Base-by-base conservation (phyloP, 2,113 vertebrate genomes). In the Mormoops blainvillei region DNA sequence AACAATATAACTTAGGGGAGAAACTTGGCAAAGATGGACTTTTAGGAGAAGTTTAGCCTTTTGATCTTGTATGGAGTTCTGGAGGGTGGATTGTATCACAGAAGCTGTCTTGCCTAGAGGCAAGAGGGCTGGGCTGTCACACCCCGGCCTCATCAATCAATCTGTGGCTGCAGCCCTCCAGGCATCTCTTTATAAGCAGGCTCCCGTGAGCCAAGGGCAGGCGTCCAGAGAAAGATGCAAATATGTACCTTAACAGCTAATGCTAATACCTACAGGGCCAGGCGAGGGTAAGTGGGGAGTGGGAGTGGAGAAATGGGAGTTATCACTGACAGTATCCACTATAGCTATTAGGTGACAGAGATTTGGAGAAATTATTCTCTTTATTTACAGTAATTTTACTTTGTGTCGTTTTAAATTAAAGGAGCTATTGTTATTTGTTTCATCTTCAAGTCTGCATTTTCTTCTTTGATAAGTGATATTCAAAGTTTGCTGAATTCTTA, bases 381-480 rank as follows among this genome's bases (percentile, higher is more conserved):
- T 45, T 63, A 26, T 33, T 63, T 58, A 74, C 36, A 78, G 4
- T 43, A 67, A 28, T 92, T 92, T 95, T 73, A 86, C 68, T 67
- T 88, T 28, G 31, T 67, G 36, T 41, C 36, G 41, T 65, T 73
- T 85, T 68, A 80, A 87, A 43, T 95, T 38, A 41, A 84, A 76
- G 18, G 33, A 0, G 38, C 4, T 31, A 52, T 31, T 65, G 38
- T 65, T 38, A n/a, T 20, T 80, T 71, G 11, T 73, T 97, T 94
- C 26, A 63, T 91, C 31, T 19, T 11, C 7, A 91, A 67, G 33
- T 5, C 9, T 77, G 8, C 52, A 24, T 88, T 81, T 94, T 92
- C 50, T 96, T 94, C 24, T 88, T 78, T 67, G 63, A 41, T 67
- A 24, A 26, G 14, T 68, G 15, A 56, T 91, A 96, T 94, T 89